These are phyloP conservation scores for Bagarius yarrelli DNA, from an alignment of 2,113 vertebrate genomes.

Conservation along the genomic window DNA sequence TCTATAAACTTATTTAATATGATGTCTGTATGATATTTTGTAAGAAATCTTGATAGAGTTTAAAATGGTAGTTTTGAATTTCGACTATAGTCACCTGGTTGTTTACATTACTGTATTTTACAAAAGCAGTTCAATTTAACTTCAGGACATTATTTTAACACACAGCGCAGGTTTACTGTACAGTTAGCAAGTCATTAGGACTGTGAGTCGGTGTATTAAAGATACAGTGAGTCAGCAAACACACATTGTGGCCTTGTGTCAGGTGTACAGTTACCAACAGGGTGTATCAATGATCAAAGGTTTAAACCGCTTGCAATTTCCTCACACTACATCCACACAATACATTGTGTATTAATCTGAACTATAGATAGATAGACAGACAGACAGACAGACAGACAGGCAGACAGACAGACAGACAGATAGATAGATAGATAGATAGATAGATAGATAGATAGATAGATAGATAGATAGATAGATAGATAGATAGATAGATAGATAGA, in stretches of 20 bases:
- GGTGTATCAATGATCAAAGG: neutral
- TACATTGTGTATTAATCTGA: neutral
- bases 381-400: no score
- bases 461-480: no score
- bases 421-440: no score
- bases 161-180: no score
- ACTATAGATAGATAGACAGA: neutral
- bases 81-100: neutral
- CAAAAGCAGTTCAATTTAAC: neutral
- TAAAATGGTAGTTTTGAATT: neutral
- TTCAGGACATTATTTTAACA: neutral
- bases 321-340: neutral
- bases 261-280: slow-evolving; percentile 1
- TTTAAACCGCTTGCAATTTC: neutral
- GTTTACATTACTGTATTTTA: no score
- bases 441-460: no score
- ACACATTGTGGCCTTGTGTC: neutral
- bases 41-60: neutral
- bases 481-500: no score
- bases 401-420: no score
- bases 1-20: neutral
- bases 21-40: neutral
- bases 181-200: neutral
- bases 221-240: slow-evolving; percentile 26
- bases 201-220: neutral